Evolutionary conservation across 2,113 vertebrate species (phyloP).

Genomic region (Syrmaticus mikado): DNA sequence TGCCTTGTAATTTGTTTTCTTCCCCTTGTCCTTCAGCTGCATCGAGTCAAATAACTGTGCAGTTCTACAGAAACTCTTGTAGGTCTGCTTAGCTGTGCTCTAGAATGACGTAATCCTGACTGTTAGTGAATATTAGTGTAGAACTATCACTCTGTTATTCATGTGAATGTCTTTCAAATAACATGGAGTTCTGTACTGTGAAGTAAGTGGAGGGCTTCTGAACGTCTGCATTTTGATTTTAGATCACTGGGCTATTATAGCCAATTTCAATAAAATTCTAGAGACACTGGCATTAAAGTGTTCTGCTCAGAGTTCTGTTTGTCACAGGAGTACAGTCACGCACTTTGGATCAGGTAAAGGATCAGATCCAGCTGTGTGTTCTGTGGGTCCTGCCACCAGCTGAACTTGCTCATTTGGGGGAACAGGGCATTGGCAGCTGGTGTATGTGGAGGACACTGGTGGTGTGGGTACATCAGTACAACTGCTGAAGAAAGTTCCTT

Average conservation of each 20-base stretch:
- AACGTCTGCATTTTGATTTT: neutral
- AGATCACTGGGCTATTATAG: neutral
- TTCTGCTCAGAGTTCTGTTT: neutral
- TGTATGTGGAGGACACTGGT: too few relatives aligned
- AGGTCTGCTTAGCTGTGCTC: constrained; percentile 38
- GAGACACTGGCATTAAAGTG: neutral
- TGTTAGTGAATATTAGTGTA: constrained; percentile 27
- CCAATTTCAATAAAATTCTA: neutral
- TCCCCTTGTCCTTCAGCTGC: constrained; percentile 66
- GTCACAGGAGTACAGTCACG: neutral
- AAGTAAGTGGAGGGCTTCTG: neutral
- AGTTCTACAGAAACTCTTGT: constrained; percentile 30
- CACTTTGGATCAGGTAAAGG: neutral
- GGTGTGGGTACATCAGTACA: neutral
- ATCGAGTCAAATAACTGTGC: constrained; percentile 26
- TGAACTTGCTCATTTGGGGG: neutral
- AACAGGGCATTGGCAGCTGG: neutral
- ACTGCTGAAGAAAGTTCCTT: neutral
- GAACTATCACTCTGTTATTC: constrained; percentile 34
- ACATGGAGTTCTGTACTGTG: neutral
- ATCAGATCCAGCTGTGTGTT: neutral
- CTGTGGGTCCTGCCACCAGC: neutral
- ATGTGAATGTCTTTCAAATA: neutral
- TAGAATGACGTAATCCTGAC: constrained; percentile 20
- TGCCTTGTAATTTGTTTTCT: constrained; percentile 62